Evolutionary conservation across 2,113 vertebrate species (phyloP), one percentile per base, ranked within the genome.

Genomic region (Hystrix brachyura): DNA sequence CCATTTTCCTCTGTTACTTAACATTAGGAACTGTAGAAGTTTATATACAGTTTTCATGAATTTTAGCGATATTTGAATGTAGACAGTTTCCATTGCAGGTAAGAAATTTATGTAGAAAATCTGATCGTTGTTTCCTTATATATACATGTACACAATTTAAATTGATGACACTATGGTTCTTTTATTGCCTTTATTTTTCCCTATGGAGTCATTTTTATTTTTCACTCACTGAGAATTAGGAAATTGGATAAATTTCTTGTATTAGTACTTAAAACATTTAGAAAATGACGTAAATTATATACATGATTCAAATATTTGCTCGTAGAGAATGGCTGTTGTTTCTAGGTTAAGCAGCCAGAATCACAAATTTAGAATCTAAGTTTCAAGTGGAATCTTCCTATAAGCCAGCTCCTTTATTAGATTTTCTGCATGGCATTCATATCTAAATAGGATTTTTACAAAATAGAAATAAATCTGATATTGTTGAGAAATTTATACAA

Each of bases 31-130:
- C 2, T 95, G 0, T 86, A 78, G 53, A 57, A 21, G 1, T 62
- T 64, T 29, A 8, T 65, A 1, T 25, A 18, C 8, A 71, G 6
- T 64, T 62, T 93, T 67, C 21, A 74, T 91, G 32, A 71, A 85
- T 96, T 89, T 85, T 27, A 64, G 53, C 84, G 25, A 67, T 8
- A 67, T 60, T 95, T 81, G 48, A 69, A n/a, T n/a, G 19, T 60
- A 84, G 34, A 80, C 21, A 86, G 4, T 8, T 91, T 19, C 48
- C 78, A 32, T 2, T 71, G 21, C 32, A 76, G 57, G 13, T 84
- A 34, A 74, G 10, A 69, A 92, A 90, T 51, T 43, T 65, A 57
- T 59, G 13, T 38, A 55, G 76, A 90, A 81, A 11, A 48, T 91
- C 12, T 19, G 8, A 82, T 27, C 43, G 60, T 62, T 85, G 7